A percentile compares a stretch with the other conserved stretches of the same genome.
These are phyloP conservation scores for Hylia prasina DNA, from an alignment of 2,113 vertebrate species.

Conservation along the genomic window DNA sequence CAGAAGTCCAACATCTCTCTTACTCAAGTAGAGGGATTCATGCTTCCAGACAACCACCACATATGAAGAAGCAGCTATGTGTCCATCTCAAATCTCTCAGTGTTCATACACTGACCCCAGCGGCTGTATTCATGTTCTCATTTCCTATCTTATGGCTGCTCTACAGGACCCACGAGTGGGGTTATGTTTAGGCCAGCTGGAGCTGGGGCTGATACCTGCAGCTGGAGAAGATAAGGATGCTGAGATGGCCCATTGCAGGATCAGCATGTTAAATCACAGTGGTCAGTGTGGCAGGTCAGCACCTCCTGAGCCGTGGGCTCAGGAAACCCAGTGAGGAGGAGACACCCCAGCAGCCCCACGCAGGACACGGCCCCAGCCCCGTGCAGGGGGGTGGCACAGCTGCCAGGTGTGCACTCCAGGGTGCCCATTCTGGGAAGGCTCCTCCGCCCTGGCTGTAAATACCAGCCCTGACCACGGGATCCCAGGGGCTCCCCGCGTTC, in stretches of 20 bases:
- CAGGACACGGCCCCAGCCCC: accelerated
- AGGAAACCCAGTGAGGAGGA: not conserved
- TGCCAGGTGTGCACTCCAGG: not conserved
- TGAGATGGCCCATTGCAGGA: not conserved
- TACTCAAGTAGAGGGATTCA: not conserved
- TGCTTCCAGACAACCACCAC: not conserved
- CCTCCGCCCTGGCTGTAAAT: not conserved
- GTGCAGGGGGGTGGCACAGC: not conserved
- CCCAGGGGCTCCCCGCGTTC: not conserved
- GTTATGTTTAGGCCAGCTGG: not conserved
- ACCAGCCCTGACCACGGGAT: not conserved
- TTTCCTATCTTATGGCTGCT: not conserved
- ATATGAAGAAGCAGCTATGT: not conserved
- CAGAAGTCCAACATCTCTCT: not conserved
- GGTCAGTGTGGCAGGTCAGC: accelerated
- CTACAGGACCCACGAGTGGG: accelerated
- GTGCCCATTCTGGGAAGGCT: not conserved
- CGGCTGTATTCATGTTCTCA: accelerated
- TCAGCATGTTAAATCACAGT: not conserved
- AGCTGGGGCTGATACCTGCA: not conserved
- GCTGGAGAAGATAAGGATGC: not conserved
- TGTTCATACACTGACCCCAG: accelerated
- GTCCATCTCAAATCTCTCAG: not conserved
- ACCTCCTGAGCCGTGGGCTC: accelerated
- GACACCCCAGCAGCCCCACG: accelerated